Evolutionary conservation across 2,113 vertebrate genomes (phyloP).

Genomic region (Heptranchias perlo): DNA sequence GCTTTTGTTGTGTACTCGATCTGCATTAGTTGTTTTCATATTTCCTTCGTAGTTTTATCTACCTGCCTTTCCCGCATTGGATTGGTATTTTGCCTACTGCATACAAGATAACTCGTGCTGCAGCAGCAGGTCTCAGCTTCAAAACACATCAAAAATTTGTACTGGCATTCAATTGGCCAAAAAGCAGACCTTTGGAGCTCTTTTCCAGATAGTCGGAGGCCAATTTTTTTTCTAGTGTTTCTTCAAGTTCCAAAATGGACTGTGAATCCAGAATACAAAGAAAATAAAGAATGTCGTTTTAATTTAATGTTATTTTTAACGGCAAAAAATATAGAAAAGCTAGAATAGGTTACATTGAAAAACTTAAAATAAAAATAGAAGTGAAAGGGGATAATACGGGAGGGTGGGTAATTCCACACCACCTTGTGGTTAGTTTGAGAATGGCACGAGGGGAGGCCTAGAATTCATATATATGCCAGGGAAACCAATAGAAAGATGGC

Average conservation of each 20-base stretch:
- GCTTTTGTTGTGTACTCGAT: background rate
- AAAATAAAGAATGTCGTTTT: background rate
- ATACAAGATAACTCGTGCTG: too few relatives aligned
- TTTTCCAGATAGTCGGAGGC: background rate
- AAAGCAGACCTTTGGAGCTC: background rate
- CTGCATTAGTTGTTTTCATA: background rate
- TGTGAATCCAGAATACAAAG: background rate
- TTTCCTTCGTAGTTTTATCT: background rate
- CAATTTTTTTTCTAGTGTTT: background rate
- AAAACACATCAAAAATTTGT: background rate
- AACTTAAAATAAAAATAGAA: too few relatives aligned
- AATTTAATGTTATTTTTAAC: background rate
- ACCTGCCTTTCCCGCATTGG: background rate
- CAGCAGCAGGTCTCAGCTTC: background rate
- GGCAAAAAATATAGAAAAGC: background rate
- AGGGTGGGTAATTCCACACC: too few relatives aligned
- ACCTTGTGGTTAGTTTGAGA: too few relatives aligned
- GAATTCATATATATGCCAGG: too few relatives aligned
- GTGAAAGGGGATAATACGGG: too few relatives aligned
- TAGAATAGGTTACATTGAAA: too few relatives aligned
- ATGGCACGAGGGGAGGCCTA: too few relatives aligned
- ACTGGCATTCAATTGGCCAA: background rate
- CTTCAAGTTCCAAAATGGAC: background rate
- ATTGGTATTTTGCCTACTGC: background rate
- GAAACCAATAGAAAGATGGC: too few relatives aligned